Evolutionary conservation across 2,113 vertebrate genomes (phyloP), one percentile per base, ranked within the genome.

Genomic region (Paraplagusia blochii): DNA sequence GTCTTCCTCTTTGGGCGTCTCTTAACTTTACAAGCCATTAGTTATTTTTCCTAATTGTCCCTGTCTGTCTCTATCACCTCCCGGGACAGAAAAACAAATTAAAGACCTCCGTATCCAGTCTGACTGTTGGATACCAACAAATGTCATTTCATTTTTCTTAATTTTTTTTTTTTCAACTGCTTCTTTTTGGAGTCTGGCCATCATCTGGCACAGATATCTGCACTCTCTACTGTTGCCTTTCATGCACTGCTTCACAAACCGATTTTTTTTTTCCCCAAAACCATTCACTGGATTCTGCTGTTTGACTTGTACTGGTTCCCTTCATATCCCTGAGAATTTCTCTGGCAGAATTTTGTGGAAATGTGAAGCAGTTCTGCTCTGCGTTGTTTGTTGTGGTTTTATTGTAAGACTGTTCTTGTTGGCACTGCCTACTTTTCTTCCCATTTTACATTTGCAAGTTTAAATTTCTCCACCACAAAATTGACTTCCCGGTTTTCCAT

Each of bases 41-140:
- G n/a, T n/a, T n/a, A n/a, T n/a, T 15, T 53, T 51, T 65, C 42
- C 54, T 59, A 68, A 77, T 73, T 49, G 33, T 35, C 56, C 44
- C 2, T 45, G 12, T 29, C 19, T 46, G 17, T 53, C 35, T 67
- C 55, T 33, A 17, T 74, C 16, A 77, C 75, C 69, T 53, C 44
- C 1, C 53, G 77, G 64, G 22, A 67, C 76, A 53, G 44, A 73
- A 76, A 73, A 70, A 50, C 57, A 65, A 16, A 74, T 74, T 77
- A 69, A 77, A 64, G 68, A 83, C 63, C 54, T 6, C 55, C 66
- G 64, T 61, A 44, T 66, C 60, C 77, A 83, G 48, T 72, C 34
- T 67, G 66, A 65, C 52, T 56, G 56, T 70, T 58, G 16, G 15
- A 58, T 66, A 69, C 47, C 74, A 70, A 80, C 43, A 35, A 42